Evolutionary conservation across 2,113 vertebrate genomes (phyloP).

Genomic region (Nesoenas mayeri): DNA sequence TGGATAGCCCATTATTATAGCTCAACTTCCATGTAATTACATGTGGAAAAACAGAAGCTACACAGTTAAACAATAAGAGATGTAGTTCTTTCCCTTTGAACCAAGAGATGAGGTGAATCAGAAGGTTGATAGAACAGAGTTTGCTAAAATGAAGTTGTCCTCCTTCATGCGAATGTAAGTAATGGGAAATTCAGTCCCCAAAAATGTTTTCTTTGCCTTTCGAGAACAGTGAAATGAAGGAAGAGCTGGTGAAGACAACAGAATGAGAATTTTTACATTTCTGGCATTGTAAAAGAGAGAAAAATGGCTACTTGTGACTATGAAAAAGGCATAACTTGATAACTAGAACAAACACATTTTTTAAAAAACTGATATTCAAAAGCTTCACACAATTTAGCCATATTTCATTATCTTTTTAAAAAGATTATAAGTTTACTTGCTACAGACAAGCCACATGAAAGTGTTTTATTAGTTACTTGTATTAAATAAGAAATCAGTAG

Average conservation of each 20-base stretch:
- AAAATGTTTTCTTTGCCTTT: background rate
- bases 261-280: background rate
- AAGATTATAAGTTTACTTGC: background rate
- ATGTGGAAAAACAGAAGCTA: background rate
- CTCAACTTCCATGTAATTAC: background rate
- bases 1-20: background rate
- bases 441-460: background rate
- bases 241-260: background rate
- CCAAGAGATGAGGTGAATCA: background rate
- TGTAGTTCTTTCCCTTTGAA: background rate
- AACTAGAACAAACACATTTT: background rate
- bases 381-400: background rate
- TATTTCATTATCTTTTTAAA: background rate
- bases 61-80: background rate
- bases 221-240: background rate
- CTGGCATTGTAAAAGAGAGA: background rate
- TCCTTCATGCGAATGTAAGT: background rate
- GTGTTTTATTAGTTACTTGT: background rate
- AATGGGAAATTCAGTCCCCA: background rate
- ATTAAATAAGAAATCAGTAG: background rate
- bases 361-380: background rate
- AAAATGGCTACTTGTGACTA: background rate
- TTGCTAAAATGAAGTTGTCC: background rate
- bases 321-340: background rate
- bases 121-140: background rate